Evolutionary conservation across 2,113 vertebrate species (phyloP), one percentile per base, ranked within the genome.

Genomic region (Phodopus roborovskii): DNA sequence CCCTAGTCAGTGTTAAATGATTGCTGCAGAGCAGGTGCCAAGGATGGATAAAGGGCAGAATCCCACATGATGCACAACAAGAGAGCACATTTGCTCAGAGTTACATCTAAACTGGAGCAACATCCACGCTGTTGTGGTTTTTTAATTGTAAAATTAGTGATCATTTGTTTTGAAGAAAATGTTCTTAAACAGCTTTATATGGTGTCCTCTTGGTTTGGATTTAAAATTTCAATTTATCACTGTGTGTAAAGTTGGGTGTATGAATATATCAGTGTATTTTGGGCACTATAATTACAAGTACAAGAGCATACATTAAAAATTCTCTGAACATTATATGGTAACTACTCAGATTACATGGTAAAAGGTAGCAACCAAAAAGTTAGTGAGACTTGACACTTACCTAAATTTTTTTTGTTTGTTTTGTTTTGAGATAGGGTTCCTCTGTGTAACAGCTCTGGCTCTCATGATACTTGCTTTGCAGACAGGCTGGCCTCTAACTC

Each of bases 231-330:
- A 93, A 48, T 88, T 90, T 71, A 17, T 90, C 33, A 78, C 39
- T 8, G 17, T 81, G 39, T 82, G 39, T 91, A 70, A 16, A n/a
- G 73, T 68, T 64, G 93, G 68, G 36, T 78, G 0, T 92, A 91
- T 92, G 4, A 89, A 86, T 92, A 11, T 30, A 85, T 7, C 2
- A 77, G 13, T 60, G 66, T 50, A 75, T 75, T 83, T 82, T 48
- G 94, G 42, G 83, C 81, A 87, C 45, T 85, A 45, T 60, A 33
- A 62, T 96, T 96, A 90, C 64, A 92, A 79, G 94, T n/a, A 22
- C 62, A 92, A 94, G 53, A 94, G 89, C 30, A 8, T 56, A 79
- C 30, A 22, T 92, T 94, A 93, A 50, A 82, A 92, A 79, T 95
- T 92, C 50, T 85, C 20, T 53, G 19, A 88, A 79, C 39, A 89